Percentiles rank a stretch among this genome's conserved stretches.
These are phyloP conservation scores for Amiota minor DNA, from an alignment of 2,888 invertebrate genomes.

Conservation along the genomic window DNA sequence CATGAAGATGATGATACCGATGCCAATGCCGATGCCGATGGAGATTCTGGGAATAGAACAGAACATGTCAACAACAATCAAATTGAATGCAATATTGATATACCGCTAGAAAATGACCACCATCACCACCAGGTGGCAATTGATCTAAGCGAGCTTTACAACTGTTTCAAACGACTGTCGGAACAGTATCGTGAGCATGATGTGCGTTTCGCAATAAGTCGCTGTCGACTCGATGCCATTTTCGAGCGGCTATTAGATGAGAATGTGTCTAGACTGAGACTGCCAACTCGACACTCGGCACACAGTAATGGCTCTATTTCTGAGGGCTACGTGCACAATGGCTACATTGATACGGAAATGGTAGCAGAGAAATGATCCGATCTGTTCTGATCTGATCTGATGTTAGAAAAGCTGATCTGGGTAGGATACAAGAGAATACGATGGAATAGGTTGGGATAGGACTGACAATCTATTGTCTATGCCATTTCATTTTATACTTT, in stretches of 20 bases:
- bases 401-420: no score
- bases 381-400: no score
- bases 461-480: no score
- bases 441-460: no score
- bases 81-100: no score
- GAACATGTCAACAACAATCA: not conserved
- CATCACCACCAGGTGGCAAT: constrained; percentile 33
- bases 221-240: constrained; percentile 71
- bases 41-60: no score
- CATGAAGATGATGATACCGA: constrained; percentile 29
- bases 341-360: constrained; percentile 68
- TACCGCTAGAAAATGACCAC: not conserved
- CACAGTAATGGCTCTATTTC: constrained; percentile 25
- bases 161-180: constrained; percentile 52
- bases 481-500: no score
- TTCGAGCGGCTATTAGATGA: constrained; percentile 71
- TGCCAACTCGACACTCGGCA: constrained; percentile 9
- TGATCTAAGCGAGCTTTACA: constrained; percentile 61
- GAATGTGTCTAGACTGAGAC: constrained; percentile 44
- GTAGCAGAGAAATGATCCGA: not conserved
- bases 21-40: not conserved
- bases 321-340: constrained; percentile 62
- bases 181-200: constrained; percentile 47
- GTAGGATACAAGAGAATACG: no score
- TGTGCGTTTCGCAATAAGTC: constrained; percentile 66